phyloP scores from a whole-genome alignment of 2,888 invertebrate genomes.

The Physocephala rufipes region DNA sequence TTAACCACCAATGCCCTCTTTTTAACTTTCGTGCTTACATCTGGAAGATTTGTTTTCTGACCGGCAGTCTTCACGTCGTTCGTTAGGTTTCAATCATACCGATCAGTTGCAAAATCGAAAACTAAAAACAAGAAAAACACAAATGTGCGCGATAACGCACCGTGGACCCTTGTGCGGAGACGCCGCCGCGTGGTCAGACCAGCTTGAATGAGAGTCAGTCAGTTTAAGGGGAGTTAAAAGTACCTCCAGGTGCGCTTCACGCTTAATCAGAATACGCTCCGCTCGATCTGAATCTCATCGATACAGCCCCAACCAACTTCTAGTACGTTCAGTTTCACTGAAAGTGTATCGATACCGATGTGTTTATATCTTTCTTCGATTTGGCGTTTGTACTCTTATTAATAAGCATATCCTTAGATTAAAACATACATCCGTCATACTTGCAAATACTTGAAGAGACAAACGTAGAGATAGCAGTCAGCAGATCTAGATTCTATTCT shows the following conservation, averaged over 20 bases:
- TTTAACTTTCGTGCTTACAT: constrained; percentile 45
- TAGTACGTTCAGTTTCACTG: background rate
- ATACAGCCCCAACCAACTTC: constrained; percentile 10
- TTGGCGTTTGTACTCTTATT: constrained; percentile 23
- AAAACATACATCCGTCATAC: too few relatives aligned
- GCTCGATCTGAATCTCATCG: constrained; percentile 11
- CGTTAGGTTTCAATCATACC: constrained; percentile 20
- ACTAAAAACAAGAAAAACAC: constrained; percentile 26
- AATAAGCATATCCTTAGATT: constrained; percentile 14
- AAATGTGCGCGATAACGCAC: background rate
- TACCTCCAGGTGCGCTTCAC: constrained; percentile 66
- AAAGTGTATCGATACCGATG: constrained; percentile 13
- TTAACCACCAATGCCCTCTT: constrained; percentile 39
- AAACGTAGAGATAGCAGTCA: background rate
- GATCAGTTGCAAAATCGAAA: too few relatives aligned
- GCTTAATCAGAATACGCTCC: constrained; percentile 61
- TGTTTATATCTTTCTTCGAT: constrained; percentile 20
- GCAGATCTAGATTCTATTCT: background rate
- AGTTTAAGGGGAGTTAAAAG: constrained; percentile 52
- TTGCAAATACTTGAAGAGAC: too few relatives aligned
- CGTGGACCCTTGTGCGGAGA: background rate
- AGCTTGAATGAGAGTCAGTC: constrained; percentile 34
- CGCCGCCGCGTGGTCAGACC: background rate
- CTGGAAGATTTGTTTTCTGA: background rate
- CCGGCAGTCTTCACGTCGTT: too few relatives aligned